Percentiles rank a stretch among this genome's conserved stretches.
These are phyloP conservation scores for Diprion similis DNA, from an alignment of 1,140 invertebrate species.

Conservation along the genomic window DNA sequence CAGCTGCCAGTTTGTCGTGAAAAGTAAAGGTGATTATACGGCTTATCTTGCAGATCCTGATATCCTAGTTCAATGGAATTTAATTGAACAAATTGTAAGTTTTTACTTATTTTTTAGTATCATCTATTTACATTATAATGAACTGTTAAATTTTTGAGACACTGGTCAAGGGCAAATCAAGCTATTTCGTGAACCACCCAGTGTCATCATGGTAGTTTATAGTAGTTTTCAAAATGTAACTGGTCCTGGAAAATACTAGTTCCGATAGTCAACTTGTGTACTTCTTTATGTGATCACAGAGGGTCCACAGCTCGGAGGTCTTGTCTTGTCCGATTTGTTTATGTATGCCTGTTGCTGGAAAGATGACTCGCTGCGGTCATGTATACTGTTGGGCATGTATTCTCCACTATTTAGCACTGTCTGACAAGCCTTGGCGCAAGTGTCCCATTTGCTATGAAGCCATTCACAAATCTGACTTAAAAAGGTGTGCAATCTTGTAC, in stretches of 20 bases:
- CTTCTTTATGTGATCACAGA: conserved; percentile 52
- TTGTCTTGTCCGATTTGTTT: conserved; percentile 93
- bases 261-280: too few relatives aligned
- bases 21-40: conserved; percentile 78
- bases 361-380: conserved; percentile 94
- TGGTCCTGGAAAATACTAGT: too few relatives aligned
- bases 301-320: conserved; percentile 69
- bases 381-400: conserved; percentile 96
- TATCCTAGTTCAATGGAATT: conserved; percentile 88
- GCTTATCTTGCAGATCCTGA: conserved; percentile 84
- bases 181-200: too few relatives aligned
- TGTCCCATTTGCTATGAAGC: conserved; percentile 90
- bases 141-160: too few relatives aligned
- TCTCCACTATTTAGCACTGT: conserved; percentile 87
- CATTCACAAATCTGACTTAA: conserved; percentile 79
- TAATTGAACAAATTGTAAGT: conserved; percentile 91
- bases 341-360: conserved; percentile 80
- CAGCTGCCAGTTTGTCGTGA: conserved; percentile 95
- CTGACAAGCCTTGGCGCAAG: conserved; percentile 77
- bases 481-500: conserved; percentile 67
- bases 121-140: too few relatives aligned
- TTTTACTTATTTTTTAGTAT: neutral
- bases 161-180: too few relatives aligned
- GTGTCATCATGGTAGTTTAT: too few relatives aligned
- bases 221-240: too few relatives aligned